Evolutionary conservation across 1,140 invertebrate species (phyloP), one percentile per base, ranked within the genome.

Genomic region (Leptinotarsa texana): DNA sequence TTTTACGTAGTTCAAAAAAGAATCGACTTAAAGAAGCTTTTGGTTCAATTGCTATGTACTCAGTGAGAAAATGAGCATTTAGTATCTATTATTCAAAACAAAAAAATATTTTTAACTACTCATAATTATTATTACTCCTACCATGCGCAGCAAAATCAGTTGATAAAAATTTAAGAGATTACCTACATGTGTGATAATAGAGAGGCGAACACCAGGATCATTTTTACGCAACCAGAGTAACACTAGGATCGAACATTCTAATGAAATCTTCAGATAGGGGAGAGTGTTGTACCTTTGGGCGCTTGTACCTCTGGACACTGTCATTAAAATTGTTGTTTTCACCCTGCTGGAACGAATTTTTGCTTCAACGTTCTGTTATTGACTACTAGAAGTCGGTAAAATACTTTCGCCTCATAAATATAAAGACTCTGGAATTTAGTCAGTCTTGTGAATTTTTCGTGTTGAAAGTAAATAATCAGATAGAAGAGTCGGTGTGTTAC

Each of bases 241-340:
- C 5, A 67, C 33, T 3, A 57, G 63, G 65, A 21, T 69, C 72
- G 21, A 74, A 22, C 15, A 61, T 68, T 61, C 24, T 68, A 74
- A 68, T 73, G 0, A 65, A 65, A 73, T 18, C 71, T 48, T 66
- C 62, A 5, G 33, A 73, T 73, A 65, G n/a, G n/a, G n/a, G n/a
- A n/a, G n/a, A n/a, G n/a, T n/a, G n/a, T n/a, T n/a, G n/a, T n/a
- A n/a, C n/a, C n/a, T n/a, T n/a, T n/a, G n/a, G n/a, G n/a, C n/a
- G n/a, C n/a, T n/a, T n/a, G n/a, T n/a, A n/a, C n/a, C n/a, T n/a
- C n/a, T n/a, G n/a, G n/a, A n/a, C n/a, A n/a, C n/a, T n/a, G n/a
- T n/a, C n/a, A n/a, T n/a, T n/a, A n/a, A n/a, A n/a, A n/a, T n/a
- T n/a, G n/a, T n/a, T n/a, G n/a, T n/a, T n/a, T n/a, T n/a, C n/a